Evolutionary conservation across 2,113 vertebrate species (phyloP), one percentile per base, ranked within the genome.

Genomic region (Lampris megalopsis): DNA sequence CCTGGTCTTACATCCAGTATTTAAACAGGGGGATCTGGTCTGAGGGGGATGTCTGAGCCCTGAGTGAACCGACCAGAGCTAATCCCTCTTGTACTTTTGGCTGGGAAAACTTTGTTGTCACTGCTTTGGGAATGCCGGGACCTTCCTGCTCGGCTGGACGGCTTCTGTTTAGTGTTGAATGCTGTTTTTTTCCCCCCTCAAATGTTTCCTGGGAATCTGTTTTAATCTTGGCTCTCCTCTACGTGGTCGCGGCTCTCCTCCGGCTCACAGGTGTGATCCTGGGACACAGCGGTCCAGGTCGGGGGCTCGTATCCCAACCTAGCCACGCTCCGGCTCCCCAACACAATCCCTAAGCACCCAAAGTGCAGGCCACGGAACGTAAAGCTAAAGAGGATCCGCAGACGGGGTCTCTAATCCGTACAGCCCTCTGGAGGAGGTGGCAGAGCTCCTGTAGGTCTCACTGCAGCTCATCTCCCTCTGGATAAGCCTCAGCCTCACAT

Each of bases 401-500:
- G 67, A 37, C 47, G 3, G n/a, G 62, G 38, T 38, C 52, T 63
- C 71, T 58, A 56, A 47, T 62, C 56, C 71, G 53, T 24, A 2
- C 2, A 36, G 13, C 68, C 73, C 73, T 80, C 72, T 77, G 75
- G 84, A 73, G 13, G 85, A 75, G 13, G 54, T 75, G 73, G 61
- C 57, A 42, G 42, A 54, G 53, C 66, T 58, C 77, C 50, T 73
- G 60, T 35, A 66, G 78, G 79, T 71, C 82, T 61, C 43, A 75
- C 61, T 45, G 59, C 53, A 75, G 80, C 87, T 91, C 83, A 81
- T 86, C 77, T 90, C 83, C 72, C 80, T 76, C 68, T 72, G 79
- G 68, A 81, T 71, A 73, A 84, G 81, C 86, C 24, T 91, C 83
- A 82, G 82, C 76, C 74, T 77, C 76, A 84, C 80, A 86, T 83